Evolutionary conservation across 2,888 invertebrate species (phyloP).

Genomic region (Eutolmus rufibarbis): DNA sequence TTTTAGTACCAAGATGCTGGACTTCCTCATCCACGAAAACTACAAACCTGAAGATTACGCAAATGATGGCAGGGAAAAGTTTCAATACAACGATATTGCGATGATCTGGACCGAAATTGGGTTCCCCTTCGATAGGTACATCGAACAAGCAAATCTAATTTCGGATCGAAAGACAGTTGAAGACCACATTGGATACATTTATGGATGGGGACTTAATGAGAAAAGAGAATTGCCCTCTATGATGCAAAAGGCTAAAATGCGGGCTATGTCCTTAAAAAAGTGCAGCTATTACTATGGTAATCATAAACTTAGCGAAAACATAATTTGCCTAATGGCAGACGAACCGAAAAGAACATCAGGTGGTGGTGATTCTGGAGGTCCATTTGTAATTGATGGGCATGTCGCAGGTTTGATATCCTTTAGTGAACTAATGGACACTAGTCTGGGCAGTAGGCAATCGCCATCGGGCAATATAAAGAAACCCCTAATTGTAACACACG

Average conservation of each 20-base stretch:
- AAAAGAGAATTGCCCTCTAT: neutral
- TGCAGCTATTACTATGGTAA: neutral
- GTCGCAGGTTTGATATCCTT: neutral
- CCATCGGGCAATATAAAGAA: neutral
- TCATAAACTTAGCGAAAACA: neutral
- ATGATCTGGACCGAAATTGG: neutral
- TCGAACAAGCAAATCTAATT: neutral
- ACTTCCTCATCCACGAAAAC: neutral
- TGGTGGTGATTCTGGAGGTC: slow-evolving; percentile 4
- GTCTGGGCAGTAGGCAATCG: neutral
- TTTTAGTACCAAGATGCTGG: neutral
- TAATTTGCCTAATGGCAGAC: neutral
- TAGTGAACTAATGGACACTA: neutral
- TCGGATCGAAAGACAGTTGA: neutral
- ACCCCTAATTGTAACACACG: neutral
- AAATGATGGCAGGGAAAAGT: neutral
- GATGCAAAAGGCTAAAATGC: neutral
- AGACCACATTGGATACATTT: neutral
- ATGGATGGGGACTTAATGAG: neutral
- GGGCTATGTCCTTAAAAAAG: neutral
- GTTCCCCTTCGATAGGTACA: neutral
- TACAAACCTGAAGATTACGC: neutral
- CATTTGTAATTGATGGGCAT: neutral
- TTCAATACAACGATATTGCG: neutral
- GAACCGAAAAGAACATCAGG: neutral